Evolutionary conservation across 2,797 vertebrate genomes (phyloP).

Genomic region (Aselliscus stoliczkanus): DNA sequence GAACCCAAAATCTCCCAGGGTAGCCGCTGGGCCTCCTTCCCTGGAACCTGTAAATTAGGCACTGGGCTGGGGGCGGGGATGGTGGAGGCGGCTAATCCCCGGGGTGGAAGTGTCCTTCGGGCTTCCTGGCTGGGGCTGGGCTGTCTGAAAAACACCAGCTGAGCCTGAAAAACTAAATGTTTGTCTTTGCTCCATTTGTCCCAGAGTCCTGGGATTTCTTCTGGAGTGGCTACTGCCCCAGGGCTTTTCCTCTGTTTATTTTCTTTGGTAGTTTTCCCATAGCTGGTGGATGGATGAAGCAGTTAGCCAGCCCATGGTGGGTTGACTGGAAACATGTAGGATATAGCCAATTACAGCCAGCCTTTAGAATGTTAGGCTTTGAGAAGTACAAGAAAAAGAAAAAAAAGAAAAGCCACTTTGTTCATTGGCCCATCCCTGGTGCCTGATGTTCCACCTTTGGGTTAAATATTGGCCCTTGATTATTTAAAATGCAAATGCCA

Average conservation of each 20-base stretch:
- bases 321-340: constrained; percentile 11
- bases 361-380: background rate
- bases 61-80: background rate
- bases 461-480: constrained; percentile 25
- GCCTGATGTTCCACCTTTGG: background rate
- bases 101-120: background rate
- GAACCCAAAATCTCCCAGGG: background rate
- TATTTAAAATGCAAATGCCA: constrained; percentile 3
- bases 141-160: constrained; percentile 59
- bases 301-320: background rate
- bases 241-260: constrained; percentile 69
- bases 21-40: background rate
- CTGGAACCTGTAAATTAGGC: background rate
- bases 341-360: constrained; percentile 38
- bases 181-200: constrained; percentile 68
- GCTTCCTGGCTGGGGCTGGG: constrained; percentile 52
- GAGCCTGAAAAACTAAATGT: constrained; percentile 46
- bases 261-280: constrained; percentile 68
- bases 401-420: background rate
- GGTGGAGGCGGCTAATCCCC: background rate
- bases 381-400: background rate
- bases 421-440: background rate
- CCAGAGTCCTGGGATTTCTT: constrained; percentile 64
- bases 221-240: constrained; percentile 42
- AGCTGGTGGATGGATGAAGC: constrained; percentile 38